Conservation (phyloP, 2,888 invertebrate genomes). For the Drosophila cyrtoloma region DNA sequence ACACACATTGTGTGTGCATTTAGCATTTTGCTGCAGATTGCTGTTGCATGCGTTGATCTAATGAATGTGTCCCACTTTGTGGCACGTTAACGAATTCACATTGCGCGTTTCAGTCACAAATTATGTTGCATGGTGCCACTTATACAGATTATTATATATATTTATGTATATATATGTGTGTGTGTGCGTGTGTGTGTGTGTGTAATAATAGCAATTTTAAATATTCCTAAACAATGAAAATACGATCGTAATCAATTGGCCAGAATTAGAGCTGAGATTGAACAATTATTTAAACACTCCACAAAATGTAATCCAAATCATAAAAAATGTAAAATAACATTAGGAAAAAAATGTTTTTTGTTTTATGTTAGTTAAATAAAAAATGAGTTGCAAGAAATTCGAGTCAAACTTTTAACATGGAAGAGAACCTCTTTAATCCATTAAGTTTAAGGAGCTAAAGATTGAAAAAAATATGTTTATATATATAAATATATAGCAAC, state of each 20-base stretch:
- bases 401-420: neutral
- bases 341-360: neutral
- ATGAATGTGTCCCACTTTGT: constrained; percentile 69
- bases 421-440: no score
- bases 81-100: constrained; percentile 34
- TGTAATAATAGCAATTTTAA: neutral
- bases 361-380: no score
- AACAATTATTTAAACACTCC: neutral
- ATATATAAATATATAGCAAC: neutral
- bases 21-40: constrained; percentile 38
- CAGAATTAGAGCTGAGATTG: neutral
- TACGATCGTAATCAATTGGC: neutral
- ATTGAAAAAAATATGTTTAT: neutral
- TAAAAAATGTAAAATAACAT: neutral
- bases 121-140: constrained; percentile 36
- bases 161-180: neutral
- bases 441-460: neutral
- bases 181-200: neutral
- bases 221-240: neutral
- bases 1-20: constrained; percentile 20
- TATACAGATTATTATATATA: neutral
- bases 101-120: constrained; percentile 55
- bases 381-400: no score
- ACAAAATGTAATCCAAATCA: neutral
- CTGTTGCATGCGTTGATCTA: constrained; percentile 69